Base-by-base conservation (phyloP, 1,140 invertebrate species). In the Drosophila parvula region DNA sequence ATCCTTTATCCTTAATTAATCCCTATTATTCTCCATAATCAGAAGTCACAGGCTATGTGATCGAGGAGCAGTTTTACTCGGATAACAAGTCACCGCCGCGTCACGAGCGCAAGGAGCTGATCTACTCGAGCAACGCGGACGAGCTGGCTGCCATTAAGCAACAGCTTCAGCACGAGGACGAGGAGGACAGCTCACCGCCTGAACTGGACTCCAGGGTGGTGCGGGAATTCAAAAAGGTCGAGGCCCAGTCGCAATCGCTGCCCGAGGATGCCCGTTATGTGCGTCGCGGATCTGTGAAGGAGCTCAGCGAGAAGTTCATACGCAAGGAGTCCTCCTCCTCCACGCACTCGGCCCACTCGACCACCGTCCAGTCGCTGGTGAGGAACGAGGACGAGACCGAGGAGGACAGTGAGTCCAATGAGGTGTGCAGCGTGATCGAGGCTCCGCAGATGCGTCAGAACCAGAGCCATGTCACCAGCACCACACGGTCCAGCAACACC, bases 221-320 rank as follows among this genome's bases (percentile, higher is more conserved):
- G 11, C 56, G 91, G 0, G 81, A 88, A 40, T 83, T 82, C 18
- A 86, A 89, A 40, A 90, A 91, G 40, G 71, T 89, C 36, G 83
- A 84, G 91, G 6, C 80, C 79, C 10, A 82, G 34, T 38, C 43
- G 50, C 48, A 71, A 27, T 40, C 30, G 62, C 73, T 55, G 44
- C 53, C 43, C 43, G 64, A 51, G 53, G 69, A 73, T 30, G 90
- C 74, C 41, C 93, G 93, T 82, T 92, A 94, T n/a, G 93, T 94
- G 8, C 92, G 95, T 48, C 93, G 93, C 68, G 95, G 94, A 50
- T 96, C 95, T 0, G 95, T 96, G 0, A 95, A 95, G 85, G 95
- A 95, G 34, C 93, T 96, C 43, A 95, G 95, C 10, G 95, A 96
- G 81, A 96, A 95, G 91, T 96, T 95, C 80, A 95, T 96, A 82